phyloP scores from a whole-genome alignment of 2,113 vertebrate genomes.

The Brachypteracias leptosomus region DNA sequence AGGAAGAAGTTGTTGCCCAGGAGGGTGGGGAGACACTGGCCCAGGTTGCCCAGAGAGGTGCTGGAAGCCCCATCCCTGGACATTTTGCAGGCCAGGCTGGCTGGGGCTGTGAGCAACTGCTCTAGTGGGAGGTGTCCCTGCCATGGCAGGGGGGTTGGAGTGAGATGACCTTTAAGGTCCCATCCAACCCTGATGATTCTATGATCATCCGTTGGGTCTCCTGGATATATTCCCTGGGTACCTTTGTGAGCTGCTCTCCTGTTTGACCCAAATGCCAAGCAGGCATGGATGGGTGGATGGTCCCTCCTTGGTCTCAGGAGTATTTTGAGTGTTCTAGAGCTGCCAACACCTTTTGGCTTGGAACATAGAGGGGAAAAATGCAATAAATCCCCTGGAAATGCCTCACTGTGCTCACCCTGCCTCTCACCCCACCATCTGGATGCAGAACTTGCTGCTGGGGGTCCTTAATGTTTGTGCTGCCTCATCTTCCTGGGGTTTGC shows the following conservation, averaged over 20 bases:
- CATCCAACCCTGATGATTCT: too few relatives aligned
- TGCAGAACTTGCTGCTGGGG: not conserved
- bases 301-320: not conserved
- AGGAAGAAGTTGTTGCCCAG: too few relatives aligned
- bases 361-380: not conserved
- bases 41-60: too few relatives aligned
- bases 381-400: not conserved
- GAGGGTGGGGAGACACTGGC: too few relatives aligned
- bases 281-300: not conserved
- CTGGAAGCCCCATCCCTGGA: too few relatives aligned
- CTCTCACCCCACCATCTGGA: not conserved
- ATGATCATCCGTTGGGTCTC: not conserved
- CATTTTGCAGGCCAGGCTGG: too few relatives aligned
- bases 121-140: too few relatives aligned
- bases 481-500: not conserved
- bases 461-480: not conserved
- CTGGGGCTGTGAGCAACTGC: too few relatives aligned
- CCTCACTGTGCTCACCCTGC: not conserved
- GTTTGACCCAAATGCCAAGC: not conserved
- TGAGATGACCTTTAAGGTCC: too few relatives aligned
- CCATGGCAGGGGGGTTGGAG: too few relatives aligned
- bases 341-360: not conserved
- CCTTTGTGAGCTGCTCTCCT: not conserved
- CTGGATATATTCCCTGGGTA: not conserved
- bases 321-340: not conserved